Conservation (phyloP, 2,113 vertebrate genomes). For the Tricholaema leucomelas region DNA sequence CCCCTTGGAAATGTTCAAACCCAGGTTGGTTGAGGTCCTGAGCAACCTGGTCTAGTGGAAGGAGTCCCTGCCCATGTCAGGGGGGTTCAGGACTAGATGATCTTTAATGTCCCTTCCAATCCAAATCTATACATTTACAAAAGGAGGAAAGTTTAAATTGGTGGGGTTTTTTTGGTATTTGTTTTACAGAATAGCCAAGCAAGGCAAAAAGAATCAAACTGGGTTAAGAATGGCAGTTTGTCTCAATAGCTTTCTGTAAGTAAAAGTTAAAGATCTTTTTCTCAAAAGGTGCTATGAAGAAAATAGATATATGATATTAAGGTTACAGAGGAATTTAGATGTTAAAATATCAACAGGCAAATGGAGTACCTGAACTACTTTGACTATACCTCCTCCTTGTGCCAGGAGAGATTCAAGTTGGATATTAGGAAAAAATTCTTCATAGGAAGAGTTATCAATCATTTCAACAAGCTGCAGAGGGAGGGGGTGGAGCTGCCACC, state of each 20-base stretch:
- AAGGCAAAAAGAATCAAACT: background rate
- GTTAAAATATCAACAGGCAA: background rate
- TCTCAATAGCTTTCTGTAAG: background rate
- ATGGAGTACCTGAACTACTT: background rate
- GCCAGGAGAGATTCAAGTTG: no score
- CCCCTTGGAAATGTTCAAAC: no score
- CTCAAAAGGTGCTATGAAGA: background rate
- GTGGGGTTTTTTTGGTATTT: background rate
- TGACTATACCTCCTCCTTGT: background rate
- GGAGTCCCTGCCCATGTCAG: no score
- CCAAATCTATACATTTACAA: background rate
- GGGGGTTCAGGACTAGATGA: no score
- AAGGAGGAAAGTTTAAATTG: background rate
- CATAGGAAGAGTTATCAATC: no score
- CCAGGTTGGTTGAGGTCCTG: no score
- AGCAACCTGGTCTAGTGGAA: no score
- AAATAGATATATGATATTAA: background rate
- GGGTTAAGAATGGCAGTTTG: background rate
- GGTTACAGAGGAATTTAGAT: background rate
- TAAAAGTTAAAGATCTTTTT: background rate
- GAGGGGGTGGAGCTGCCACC: no score
- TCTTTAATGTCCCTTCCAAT: no score
- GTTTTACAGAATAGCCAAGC: background rate
- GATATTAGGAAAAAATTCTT: no score
- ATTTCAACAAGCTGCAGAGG: no score